These are phyloP conservation scores for Mythimna albipuncta DNA, from an alignment of 2,888 invertebrate genomes.

Conservation along the genomic window DNA sequence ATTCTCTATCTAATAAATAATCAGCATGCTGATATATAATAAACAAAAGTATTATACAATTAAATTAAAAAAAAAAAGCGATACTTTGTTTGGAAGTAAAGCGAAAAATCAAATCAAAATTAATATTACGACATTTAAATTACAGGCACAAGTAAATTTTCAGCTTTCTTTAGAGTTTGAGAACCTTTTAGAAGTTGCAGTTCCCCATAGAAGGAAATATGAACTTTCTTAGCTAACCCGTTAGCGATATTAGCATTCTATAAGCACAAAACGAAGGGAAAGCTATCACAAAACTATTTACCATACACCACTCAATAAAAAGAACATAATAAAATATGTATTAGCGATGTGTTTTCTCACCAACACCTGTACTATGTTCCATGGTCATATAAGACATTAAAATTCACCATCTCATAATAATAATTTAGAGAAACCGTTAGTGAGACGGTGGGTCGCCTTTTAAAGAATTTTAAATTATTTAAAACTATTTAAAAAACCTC, in stretches of 20 bases:
- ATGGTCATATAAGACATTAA: conserved; percentile 42
- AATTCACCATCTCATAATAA: conserved; percentile 48
- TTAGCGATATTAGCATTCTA: neutral
- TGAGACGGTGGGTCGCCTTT: conserved; percentile 54
- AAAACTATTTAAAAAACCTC: conserved; percentile 50
- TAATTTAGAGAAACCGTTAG: conserved; percentile 62
- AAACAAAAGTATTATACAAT: no score
- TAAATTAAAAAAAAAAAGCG: no score
- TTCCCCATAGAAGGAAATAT: neutral
- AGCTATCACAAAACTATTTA: conserved; percentile 35
- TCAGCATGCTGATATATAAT: no score
- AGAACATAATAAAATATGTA: conserved; percentile 49
- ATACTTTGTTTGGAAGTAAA: no score
- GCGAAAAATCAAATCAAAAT: no score
- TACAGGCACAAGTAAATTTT: neutral
- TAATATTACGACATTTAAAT: neutral
- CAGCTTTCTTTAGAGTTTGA: neutral
- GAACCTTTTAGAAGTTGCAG: neutral
- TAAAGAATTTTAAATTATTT: conserved; percentile 66
- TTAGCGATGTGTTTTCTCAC: conserved; percentile 46
- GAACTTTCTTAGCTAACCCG: neutral
- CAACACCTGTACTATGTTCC: conserved; percentile 36
- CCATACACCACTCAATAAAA: conserved; percentile 24
- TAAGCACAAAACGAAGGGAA: conserved; percentile 18
- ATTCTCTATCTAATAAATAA: no score